Percentiles rank a stretch among this genome's conserved stretches.
These are phyloP conservation scores for Cryptomyrus ogoouensis DNA, from an alignment of 2,113 vertebrate genomes.

Conservation along the genomic window DNA sequence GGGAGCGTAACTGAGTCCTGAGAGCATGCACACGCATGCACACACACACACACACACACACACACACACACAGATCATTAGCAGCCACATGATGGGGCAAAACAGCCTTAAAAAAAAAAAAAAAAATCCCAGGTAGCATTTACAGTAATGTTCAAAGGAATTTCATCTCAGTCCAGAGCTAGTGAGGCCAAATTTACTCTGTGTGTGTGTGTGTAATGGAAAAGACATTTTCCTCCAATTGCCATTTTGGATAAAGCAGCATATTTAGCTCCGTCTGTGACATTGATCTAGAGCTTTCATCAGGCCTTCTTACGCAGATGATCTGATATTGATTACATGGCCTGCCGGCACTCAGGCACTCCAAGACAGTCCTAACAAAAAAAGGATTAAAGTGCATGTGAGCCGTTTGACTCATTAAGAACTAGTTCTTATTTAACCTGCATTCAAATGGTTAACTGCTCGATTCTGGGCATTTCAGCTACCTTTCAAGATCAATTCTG, in stretches of 20 bases:
- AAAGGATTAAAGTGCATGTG: slow-evolving; percentile 10
- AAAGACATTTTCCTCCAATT: slow-evolving; percentile 20
- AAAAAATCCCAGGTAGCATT: background rate
- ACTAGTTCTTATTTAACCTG: slow-evolving; percentile 10
- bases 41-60: slow-evolving; percentile 16
- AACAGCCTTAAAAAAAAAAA: background rate
- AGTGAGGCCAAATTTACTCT: slow-evolving; percentile 13
- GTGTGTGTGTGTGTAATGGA: slow-evolving; percentile 13
- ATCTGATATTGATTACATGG: slow-evolving; percentile 35
- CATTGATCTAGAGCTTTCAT: slow-evolving; percentile 24
- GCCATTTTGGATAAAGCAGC: slow-evolving; percentile 10
- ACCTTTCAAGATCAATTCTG: slow-evolving; percentile 8
- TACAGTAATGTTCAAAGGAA: slow-evolving; percentile 25
- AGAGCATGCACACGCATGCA: slow-evolving; percentile 12
- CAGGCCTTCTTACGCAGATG: slow-evolving; percentile 19
- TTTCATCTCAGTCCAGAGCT: slow-evolving; percentile 7
- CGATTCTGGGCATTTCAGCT: slow-evolving; percentile 14
- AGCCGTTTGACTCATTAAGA: background rate
- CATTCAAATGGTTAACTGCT: slow-evolving; percentile 20
- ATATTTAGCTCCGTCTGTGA: slow-evolving; percentile 9
- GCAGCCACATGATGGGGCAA: slow-evolving; percentile 26
- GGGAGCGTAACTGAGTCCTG: background rate
- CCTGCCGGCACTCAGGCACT: slow-evolving; percentile 22
- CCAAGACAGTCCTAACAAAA: slow-evolving; percentile 19
- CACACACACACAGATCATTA: slow-evolving; percentile 20